Evolutionary conservation across 2,113 vertebrate genomes (phyloP).

Genomic region (Cepphus grylle): DNA sequence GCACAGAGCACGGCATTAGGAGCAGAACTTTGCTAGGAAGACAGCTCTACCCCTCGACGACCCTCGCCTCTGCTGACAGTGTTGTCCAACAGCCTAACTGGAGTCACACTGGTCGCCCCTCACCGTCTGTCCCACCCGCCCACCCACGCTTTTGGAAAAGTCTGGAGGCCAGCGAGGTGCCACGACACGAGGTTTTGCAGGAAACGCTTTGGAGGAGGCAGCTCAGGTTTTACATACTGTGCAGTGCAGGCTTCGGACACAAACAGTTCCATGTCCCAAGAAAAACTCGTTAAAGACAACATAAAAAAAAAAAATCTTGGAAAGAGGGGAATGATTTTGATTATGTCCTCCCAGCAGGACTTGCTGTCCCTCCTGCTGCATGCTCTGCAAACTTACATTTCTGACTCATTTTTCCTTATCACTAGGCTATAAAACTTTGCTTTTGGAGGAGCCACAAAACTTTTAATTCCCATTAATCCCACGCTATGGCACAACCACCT

Average conservation of each 20-base stretch:
- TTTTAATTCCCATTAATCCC: background rate
- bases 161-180: background rate
- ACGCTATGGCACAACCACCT: background rate
- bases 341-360: background rate
- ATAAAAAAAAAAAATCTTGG: background rate
- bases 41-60: background rate
- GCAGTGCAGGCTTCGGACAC: background rate
- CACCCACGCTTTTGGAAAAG: background rate
- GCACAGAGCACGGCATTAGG: accelerated
- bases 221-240: background rate
- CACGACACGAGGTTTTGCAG: background rate
- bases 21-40: background rate
- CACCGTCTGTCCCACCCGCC: accelerated
- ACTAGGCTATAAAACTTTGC: background rate
- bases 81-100: background rate
- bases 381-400: background rate
- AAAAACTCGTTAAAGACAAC: background rate
- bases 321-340: background rate
- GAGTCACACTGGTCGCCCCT: background rate
- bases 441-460: background rate
- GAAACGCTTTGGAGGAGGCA: background rate
- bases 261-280: background rate
- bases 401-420: background rate
- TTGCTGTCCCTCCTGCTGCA: background rate
- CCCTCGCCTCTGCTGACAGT: background rate